Percentiles rank a stretch among this genome's conserved stretches.
Conservation (phyloP, 37 sponge, comb jelly and placozoan genomes). For the Theonella swinhoei region DNA sequence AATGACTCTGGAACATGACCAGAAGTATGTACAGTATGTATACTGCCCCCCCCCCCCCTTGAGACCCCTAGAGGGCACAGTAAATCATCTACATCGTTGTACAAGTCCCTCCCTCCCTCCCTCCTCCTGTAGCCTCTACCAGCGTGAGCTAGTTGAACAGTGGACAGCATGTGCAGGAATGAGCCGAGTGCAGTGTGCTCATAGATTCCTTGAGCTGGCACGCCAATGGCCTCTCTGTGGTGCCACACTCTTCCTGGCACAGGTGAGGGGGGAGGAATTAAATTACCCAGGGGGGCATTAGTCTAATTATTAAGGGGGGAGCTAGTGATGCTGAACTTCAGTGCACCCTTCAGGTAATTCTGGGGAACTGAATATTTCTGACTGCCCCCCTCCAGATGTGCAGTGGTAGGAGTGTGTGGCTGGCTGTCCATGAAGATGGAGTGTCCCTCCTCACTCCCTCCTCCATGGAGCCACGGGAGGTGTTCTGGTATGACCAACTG, state of each 20-base stretch:
- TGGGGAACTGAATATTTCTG: not conserved
- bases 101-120: not conserved
- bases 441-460: slow-evolving; percentile 20
- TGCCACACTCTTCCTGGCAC: slow-evolving; percentile 40
- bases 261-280: too few relatives aligned
- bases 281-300: too few relatives aligned
- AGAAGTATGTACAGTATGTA: not conserved
- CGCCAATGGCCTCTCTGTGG: slow-evolving; percentile 40
- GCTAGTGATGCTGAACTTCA: not conserved
- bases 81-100: not conserved
- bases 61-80: too few relatives aligned
- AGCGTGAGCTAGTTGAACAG: slow-evolving; percentile 26
- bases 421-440: slow-evolving; percentile 48
- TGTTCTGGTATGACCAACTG: slow-evolving; percentile 31
- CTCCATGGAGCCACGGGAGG: not conserved
- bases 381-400: not conserved
- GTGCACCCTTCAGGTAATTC: not conserved
- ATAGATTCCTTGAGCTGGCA: slow-evolving; percentile 25
- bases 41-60: not conserved
- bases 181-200: slow-evolving; percentile 31
- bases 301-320: too few relatives aligned
- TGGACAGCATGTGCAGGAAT: slow-evolving; percentile 29
- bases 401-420: slow-evolving; percentile 9
- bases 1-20: slow-evolving; percentile 44
- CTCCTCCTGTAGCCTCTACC: slow-evolving; percentile 6